A percentile compares a stretch with the other conserved stretches of the same genome.
These are phyloP conservation scores for Chrysocyon brachyurus DNA, from an alignment of 2,797 vertebrate genomes.

Conservation along the genomic window DNA sequence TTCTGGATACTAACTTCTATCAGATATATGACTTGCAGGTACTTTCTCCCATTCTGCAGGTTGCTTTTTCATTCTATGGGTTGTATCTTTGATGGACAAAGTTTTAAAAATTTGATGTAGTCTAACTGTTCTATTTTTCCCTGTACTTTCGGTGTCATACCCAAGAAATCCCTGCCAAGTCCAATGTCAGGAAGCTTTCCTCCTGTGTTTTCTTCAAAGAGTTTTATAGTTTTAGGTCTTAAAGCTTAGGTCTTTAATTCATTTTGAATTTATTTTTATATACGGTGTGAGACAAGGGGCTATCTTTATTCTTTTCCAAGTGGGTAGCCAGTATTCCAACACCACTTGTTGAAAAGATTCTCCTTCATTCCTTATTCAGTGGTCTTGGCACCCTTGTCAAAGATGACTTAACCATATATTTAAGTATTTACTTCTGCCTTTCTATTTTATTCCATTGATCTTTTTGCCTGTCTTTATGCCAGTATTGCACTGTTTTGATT, in stretches of 20 bases:
- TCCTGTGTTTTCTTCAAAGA: not conserved
- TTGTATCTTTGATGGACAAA: not conserved
- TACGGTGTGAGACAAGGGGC: not conserved
- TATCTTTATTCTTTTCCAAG: not conserved
- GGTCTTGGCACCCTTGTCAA: not conserved
- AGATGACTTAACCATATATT: not conserved
- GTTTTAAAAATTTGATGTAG: not conserved
- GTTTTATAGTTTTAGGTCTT: not conserved
- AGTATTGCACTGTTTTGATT: not conserved
- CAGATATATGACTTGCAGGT: not conserved
- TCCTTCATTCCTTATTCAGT: not conserved
- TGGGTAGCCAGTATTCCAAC: not conserved
- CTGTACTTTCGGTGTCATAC: not conserved
- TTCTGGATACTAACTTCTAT: not conserved
- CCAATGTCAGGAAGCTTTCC: not conserved
- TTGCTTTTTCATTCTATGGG: not conserved
- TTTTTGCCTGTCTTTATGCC: not conserved
- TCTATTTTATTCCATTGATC: not conserved
- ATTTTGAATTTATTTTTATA: not conserved
- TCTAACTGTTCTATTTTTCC: not conserved
- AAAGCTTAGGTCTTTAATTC: not conserved
- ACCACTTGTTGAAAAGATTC: not conserved
- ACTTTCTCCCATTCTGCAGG: not conserved
- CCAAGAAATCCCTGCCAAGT: not conserved
- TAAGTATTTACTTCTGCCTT: constrained; percentile 4